Percentiles rank a stretch among this genome's conserved stretches.
Conservation (phyloP, 2,797 vertebrate species). For the Semaprochilodus insignis region DNA sequence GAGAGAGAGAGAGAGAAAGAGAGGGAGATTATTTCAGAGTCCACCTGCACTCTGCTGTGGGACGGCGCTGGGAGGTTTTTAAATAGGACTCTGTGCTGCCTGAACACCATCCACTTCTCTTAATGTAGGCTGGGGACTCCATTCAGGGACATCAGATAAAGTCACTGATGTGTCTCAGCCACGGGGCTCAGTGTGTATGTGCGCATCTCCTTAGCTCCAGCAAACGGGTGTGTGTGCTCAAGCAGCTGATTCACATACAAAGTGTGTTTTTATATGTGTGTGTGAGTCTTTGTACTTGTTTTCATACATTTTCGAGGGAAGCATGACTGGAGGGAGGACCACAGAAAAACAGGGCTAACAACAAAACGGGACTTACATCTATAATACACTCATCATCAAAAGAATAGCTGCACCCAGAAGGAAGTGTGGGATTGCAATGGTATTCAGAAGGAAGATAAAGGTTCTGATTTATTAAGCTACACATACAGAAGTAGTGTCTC, state of each 20-base stretch:
- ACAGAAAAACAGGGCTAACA: too few relatives aligned
- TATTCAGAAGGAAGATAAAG: too few relatives aligned
- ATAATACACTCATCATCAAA: too few relatives aligned
- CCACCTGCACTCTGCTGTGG: not conserved
- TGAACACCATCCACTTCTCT: slow-evolving; percentile 21
- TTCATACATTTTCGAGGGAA: not conserved
- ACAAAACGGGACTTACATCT: too few relatives aligned
- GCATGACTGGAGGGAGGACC: too few relatives aligned
- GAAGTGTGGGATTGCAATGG: too few relatives aligned
- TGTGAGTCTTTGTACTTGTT: not conserved
- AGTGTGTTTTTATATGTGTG: not conserved
- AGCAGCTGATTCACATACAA: slow-evolving; percentile 16
- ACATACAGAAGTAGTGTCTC: too few relatives aligned
- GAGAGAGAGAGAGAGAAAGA: not conserved
- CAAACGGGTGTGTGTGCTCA: not conserved
- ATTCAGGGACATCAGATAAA: slow-evolving; percentile 40
- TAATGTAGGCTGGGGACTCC: slow-evolving; percentile 18
- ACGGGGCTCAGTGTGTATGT: slow-evolving; percentile 9
- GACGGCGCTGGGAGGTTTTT: slow-evolving; percentile 17
- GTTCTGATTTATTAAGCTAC: too few relatives aligned
- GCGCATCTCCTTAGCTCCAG: not conserved
- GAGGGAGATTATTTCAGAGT: not conserved
- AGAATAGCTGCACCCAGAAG: too few relatives aligned
- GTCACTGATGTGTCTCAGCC: slow-evolving; percentile 31
- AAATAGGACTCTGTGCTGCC: slow-evolving; percentile 33